Base-by-base conservation (phyloP, 2,797 vertebrate species). In the Eulemur rubriventer region DNA sequence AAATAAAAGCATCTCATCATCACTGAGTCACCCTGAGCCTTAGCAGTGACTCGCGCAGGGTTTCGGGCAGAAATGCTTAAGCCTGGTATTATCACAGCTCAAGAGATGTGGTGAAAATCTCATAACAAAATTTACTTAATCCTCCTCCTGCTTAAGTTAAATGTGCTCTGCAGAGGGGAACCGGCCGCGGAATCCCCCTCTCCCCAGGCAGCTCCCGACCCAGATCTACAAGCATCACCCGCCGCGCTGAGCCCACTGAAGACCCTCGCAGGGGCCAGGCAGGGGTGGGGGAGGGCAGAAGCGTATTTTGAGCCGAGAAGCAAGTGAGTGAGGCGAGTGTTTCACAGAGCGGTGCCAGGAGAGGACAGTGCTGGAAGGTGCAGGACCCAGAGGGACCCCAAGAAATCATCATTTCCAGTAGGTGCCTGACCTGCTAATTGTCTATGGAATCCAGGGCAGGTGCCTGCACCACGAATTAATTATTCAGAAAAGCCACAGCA, bases 391-490 rank as follows among this genome's bases (percentile, higher is more conserved):
- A 83, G 52, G 86, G 80, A 89, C 65, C 50, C 89, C 50, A 81
- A 24, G 28, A 94, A 81, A 87, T 48, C 55, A 30, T 91, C 65
- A 63, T 92, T 94, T 55, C 79, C 70, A 16, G 85, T 72, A 76
- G 92, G 35, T 35, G 9, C 76, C 82, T 95, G 94, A 88, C 90
- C 96, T 97, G 95, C 91, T 91, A 96, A 96, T 87, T 94, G 96
- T 67, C 70, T 95, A 55, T 11, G 33, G 88, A 87, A 82, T 93
- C 59, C 92, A 95, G 95, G 93, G 59, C 82, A 82, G 73, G 57
- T 7, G 2, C n/a, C 87, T 67, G 35, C 52, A 78, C 83, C 35
- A 43, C 59, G 28, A 96, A 69, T 75, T 92, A 85, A 84, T 95
- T 93, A 95, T 79, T 72, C 88, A 46, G 69, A 94, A 96, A 97